These are phyloP conservation scores for Burhinus bistriatus DNA, from an alignment of 2,113 vertebrate species.

Conservation along the genomic window DNA sequence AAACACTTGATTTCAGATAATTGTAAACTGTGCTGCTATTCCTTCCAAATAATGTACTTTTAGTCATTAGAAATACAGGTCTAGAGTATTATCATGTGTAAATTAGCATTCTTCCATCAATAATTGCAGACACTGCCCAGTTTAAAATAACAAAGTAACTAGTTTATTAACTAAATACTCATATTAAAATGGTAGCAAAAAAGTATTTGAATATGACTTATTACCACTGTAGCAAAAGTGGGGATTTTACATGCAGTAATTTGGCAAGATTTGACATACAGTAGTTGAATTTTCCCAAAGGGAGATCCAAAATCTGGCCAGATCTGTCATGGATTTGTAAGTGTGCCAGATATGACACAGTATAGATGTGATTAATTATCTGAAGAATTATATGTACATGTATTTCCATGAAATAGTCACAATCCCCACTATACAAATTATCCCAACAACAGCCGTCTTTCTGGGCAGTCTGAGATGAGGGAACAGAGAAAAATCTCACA, in stretches of 20 bases:
- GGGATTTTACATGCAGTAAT: conserved; percentile 20
- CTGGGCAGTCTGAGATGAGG: neutral
- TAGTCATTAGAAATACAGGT: neutral
- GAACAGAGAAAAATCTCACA: neutral
- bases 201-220: neutral
- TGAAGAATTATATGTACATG: neutral
- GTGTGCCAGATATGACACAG: conserved; percentile 24
- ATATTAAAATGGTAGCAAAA: neutral
- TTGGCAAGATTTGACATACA: conserved; percentile 50
- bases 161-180: neutral
- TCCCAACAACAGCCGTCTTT: neutral
- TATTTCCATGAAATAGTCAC: conserved; percentile 8
- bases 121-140: neutral
- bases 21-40: neutral
- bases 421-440: neutral
- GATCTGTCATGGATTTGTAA: conserved; percentile 41
- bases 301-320: conserved; percentile 54
- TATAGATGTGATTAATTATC: conserved; percentile 49
- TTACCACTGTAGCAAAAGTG: neutral
- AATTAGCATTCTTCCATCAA: neutral
- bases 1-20: neutral
- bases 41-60: neutral
- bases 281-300: conserved; percentile 61
- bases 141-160: neutral
- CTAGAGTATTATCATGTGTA: neutral